phyloP scores from a whole-genome alignment of 1,140 invertebrate species.

The Plutomurus gul region DNA sequence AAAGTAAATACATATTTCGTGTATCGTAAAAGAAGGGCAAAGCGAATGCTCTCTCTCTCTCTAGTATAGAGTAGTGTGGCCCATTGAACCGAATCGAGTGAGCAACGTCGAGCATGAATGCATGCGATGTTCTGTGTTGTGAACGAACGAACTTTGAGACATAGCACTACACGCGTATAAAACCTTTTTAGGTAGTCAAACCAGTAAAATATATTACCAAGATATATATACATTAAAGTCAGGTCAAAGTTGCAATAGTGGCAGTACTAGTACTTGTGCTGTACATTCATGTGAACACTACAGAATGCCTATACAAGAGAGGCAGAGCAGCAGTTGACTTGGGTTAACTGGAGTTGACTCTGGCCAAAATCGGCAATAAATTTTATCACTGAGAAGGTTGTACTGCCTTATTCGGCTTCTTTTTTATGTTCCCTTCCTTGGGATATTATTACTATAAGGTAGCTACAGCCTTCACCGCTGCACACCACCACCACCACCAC shows the following conservation, averaged over 20 bases:
- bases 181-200: background rate
- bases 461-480: no score
- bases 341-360: constrained; percentile 31
- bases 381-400: constrained; percentile 43
- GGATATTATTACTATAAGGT: background rate
- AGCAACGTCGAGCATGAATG: constrained; percentile 24
- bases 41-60: background rate
- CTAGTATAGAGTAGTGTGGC: constrained; percentile 6
- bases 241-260: background rate
- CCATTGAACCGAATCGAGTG: constrained; percentile 44
- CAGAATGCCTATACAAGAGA: background rate
- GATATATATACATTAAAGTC: constrained; percentile 1
- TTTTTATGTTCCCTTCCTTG: constrained; percentile 20
- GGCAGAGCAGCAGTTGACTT: background rate
- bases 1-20: background rate
- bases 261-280: background rate
- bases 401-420: background rate
- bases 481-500: no score
- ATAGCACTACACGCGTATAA: background rate
- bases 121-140: no score
- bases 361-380: constrained; percentile 43
- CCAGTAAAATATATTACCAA: constrained; percentile 11
- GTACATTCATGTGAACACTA: background rate
- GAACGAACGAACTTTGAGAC: background rate
- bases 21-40: background rate